Conservation (phyloP, 2,797 vertebrate species). For the Rhadinocentrus ornatus region DNA sequence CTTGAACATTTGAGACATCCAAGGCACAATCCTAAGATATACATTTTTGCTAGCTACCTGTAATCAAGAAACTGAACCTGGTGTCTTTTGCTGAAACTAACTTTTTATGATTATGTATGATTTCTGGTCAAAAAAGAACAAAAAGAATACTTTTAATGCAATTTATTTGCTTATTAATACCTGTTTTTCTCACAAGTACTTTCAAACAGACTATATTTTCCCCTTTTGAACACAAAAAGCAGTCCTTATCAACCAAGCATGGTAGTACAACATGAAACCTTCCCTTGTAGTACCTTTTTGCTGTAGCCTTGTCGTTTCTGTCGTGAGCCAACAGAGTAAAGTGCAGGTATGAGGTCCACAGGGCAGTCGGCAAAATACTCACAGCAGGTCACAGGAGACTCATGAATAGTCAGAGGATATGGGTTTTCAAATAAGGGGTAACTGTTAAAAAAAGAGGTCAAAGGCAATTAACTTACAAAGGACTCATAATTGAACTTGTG, state of each 20-base stretch:
- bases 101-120: neutral
- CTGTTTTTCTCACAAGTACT: neutral
- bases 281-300: conserved; percentile 91
- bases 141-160: neutral
- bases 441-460: conserved; percentile 71
- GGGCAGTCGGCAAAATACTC: conserved; percentile 98
- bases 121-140: neutral
- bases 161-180: neutral
- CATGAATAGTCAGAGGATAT: conserved; percentile 96
- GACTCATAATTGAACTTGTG: conserved; percentile 8
- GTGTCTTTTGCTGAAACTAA: neutral
- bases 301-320: conserved; percentile 99
- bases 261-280: neutral
- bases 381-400: conserved; percentile 98
- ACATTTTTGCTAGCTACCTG: neutral
- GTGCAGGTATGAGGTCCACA: conserved; percentile 97
- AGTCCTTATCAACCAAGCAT: neutral
- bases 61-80: neutral
- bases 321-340: conserved; percentile 96
- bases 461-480: conserved; percentile 3
- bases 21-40: neutral
- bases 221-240: neutral
- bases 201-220: neutral
- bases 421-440: conserved; percentile 99
- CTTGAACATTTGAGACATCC: neutral